Conservation (phyloP, 2,888 invertebrate genomes). For the Cyrtodaria siliqua region DNA sequence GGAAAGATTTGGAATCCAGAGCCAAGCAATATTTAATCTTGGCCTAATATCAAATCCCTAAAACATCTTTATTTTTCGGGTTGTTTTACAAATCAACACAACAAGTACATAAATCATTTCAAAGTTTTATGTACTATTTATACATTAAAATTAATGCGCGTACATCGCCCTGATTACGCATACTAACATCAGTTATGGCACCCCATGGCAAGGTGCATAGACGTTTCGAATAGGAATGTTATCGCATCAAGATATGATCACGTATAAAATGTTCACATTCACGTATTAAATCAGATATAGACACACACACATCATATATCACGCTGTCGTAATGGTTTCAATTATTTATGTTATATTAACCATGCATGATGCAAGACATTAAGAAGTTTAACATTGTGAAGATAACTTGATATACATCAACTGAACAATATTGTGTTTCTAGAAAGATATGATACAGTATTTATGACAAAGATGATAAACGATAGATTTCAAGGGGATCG, state of each 20-base stretch:
- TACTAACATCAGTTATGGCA: neutral
- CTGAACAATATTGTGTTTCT: constrained; percentile 15
- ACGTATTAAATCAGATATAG: constrained; percentile 30
- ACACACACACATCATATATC: constrained; percentile 33
- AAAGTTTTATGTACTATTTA: too few species aligned
- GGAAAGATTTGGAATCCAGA: too few species aligned
- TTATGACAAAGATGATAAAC: constrained; percentile 4
- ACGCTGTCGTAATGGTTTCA: constrained; percentile 28
- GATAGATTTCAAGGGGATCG: constrained; percentile 8
- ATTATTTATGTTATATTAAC: constrained; percentile 51
- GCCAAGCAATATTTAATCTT: too few species aligned
- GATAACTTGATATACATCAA: constrained; percentile 6
- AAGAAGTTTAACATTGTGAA: constrained; percentile 7
- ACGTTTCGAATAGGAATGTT: constrained; percentile 24
- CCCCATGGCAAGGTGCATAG: constrained; percentile 28
- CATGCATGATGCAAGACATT: constrained; percentile 54
- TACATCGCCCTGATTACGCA: neutral
- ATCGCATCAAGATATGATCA: constrained; percentile 23
- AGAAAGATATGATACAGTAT: constrained; percentile 4
- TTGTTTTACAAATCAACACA: too few species aligned
- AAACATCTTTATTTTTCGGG: too few species aligned
- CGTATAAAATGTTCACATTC: constrained; percentile 35
- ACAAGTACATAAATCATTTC: too few species aligned
- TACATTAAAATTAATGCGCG: too few species aligned
- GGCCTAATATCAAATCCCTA: too few species aligned